These are phyloP conservation scores for Neosilurus mollespiculum DNA, from an alignment of 2,797 vertebrate genomes.

Conservation along the genomic window DNA sequence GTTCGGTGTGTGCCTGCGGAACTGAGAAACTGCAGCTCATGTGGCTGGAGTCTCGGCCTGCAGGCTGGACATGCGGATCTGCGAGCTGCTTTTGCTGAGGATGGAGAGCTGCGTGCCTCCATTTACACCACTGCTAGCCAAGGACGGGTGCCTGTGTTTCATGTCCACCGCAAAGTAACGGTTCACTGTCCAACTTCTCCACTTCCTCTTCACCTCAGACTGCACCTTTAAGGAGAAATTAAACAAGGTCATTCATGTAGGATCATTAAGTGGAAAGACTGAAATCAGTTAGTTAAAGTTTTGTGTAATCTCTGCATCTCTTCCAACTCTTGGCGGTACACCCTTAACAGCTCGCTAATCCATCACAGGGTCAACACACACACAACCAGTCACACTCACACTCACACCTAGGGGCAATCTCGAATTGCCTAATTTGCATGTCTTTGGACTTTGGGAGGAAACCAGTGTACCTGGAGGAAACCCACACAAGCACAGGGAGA, in stretches of 20 bases:
- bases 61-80: constrained; percentile 97
- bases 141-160: constrained; percentile 93
- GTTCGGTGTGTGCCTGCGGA: constrained; percentile 25
- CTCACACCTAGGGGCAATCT: too few species aligned
- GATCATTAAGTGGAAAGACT: background rate
- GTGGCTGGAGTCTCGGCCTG: constrained; percentile 81
- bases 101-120: constrained; percentile 98
- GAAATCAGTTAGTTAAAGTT: background rate
- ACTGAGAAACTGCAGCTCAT: constrained; percentile 33
- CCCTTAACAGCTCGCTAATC: too few species aligned
- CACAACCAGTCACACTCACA: too few species aligned
- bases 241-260: constrained; percentile 79
- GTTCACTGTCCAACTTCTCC: constrained; percentile 99
- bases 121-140: constrained; percentile 97
- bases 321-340: too few species aligned
- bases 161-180: constrained; percentile 98
- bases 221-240: constrained; percentile 93
- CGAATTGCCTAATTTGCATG: too few species aligned
- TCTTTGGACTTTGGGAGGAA: too few species aligned
- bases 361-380: too few species aligned
- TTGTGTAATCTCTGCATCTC: background rate
- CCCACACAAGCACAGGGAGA: too few species aligned
- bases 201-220: constrained; percentile 98
- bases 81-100: constrained; percentile 99
- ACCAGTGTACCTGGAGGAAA: too few species aligned